Conservation (phyloP, 2,888 invertebrate species). For the Diarsia dahlii region DNA sequence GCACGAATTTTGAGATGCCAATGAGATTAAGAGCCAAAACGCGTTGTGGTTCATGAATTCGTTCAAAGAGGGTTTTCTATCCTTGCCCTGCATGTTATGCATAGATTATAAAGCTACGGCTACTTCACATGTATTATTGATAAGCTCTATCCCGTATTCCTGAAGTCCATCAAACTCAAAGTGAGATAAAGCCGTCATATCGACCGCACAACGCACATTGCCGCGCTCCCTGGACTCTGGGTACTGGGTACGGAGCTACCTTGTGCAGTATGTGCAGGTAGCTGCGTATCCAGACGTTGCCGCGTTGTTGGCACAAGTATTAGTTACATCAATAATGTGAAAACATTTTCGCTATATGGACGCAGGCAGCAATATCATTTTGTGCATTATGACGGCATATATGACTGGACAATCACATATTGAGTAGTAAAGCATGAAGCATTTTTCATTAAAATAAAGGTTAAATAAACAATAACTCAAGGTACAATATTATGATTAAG, state of each 20-base stretch:
- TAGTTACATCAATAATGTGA: slow-evolving; percentile 2
- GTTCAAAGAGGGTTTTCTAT: slow-evolving; percentile 18
- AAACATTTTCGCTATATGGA: slow-evolving; percentile 15
- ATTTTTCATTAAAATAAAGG: not conserved
- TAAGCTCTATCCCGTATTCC: slow-evolving; percentile 16
- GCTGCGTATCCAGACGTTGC: slow-evolving; percentile 5
- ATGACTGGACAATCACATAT: not conserved
- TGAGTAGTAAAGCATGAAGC: no score
- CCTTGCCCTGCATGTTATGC: slow-evolving; percentile 3
- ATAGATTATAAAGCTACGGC: slow-evolving; percentile 25
- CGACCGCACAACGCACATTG: slow-evolving; percentile 13
- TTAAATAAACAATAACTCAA: not conserved
- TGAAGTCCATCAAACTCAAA: slow-evolving; percentile 14
- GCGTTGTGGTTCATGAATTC: slow-evolving; percentile 44
- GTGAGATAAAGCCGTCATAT: slow-evolving; percentile 10
- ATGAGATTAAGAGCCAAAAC: slow-evolving; percentile 52
- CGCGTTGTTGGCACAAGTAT: not conserved
- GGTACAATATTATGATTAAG: not conserved
- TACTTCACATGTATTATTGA: slow-evolving; percentile 37
- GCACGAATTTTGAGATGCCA: slow-evolving; percentile 46
- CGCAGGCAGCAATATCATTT: not conserved
- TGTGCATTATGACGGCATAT: not conserved
- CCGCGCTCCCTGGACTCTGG: slow-evolving; percentile 9
- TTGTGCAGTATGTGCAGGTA: slow-evolving; percentile 20
- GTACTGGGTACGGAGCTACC: slow-evolving; percentile 17